These are phyloP conservation scores for Terebella lapidaria DNA, from an alignment of 2,888 invertebrate genomes.

Conservation along the genomic window DNA sequence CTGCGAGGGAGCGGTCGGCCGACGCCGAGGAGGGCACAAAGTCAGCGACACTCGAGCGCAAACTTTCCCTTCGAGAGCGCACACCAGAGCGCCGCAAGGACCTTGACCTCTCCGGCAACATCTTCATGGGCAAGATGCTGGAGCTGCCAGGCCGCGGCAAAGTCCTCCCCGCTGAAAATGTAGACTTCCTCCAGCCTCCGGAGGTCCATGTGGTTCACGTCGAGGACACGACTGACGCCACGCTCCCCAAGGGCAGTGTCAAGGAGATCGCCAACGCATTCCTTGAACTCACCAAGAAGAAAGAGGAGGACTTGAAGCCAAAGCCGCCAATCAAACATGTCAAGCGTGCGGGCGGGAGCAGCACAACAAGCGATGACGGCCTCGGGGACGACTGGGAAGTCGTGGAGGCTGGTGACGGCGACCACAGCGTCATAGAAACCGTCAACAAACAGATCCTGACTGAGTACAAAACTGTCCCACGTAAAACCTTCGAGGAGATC, in stretches of 20 bases:
- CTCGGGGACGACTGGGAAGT: not conserved
- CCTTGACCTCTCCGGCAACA: not conserved
- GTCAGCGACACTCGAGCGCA: not conserved
- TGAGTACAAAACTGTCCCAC: not conserved
- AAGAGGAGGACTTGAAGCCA: not conserved
- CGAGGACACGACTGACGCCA: not conserved
- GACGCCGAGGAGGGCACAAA: not conserved
- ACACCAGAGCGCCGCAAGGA: constrained; percentile 1
- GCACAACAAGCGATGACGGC: too few relatives aligned
- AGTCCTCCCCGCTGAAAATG: not conserved
- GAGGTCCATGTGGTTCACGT: too few relatives aligned
- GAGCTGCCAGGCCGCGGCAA: not conserved
- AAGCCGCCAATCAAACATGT: not conserved
- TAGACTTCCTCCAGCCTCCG: constrained; percentile 1
- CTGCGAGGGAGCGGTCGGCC: not conserved
- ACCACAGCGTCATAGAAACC: not conserved
- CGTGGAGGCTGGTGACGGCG: not conserved
- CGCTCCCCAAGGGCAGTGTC: not conserved
- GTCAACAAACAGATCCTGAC: not conserved
- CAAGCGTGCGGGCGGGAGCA: too few relatives aligned
- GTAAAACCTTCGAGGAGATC: not conserved
- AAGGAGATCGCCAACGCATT: not conserved
- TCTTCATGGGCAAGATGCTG: not conserved
- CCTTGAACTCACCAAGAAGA: not conserved
- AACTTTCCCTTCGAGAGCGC: not conserved